These are phyloP conservation scores for Amiota mariae DNA, from an alignment of 2,888 invertebrate genomes.

Conservation along the genomic window DNA sequence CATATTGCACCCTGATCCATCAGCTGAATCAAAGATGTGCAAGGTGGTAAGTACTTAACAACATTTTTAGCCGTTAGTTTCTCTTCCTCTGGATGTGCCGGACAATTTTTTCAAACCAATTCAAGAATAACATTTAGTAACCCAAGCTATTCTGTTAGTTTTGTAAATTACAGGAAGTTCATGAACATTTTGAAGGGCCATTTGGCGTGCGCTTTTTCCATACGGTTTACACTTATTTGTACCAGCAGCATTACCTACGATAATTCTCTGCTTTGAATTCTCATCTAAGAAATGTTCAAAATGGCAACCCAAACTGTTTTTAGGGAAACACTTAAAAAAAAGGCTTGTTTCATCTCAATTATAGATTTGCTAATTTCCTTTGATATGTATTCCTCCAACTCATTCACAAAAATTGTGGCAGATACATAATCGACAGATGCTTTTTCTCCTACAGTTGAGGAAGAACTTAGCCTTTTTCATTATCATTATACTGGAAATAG, in stretches of 20 bases:
- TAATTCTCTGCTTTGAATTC: not conserved
- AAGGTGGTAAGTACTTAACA: not conserved
- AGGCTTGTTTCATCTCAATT: not conserved
- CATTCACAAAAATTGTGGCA: not conserved
- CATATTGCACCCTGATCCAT: not conserved
- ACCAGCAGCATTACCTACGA: not conserved
- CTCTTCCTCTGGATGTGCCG: not conserved
- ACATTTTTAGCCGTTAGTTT: not conserved
- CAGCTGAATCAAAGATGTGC: not conserved
- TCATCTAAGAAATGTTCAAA: not conserved
- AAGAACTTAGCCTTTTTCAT: no score
- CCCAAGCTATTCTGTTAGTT: not conserved
- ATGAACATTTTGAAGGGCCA: not conserved
- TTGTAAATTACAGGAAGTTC: not conserved
- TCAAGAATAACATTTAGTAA: not conserved
- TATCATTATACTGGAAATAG: no score
- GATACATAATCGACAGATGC: no score
- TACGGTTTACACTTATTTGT: not conserved
- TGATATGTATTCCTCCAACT: not conserved
- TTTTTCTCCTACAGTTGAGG: no score
- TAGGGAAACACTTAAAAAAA: not conserved
- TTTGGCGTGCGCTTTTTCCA: not conserved
- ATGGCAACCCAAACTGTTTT: not conserved
- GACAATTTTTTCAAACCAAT: not conserved
- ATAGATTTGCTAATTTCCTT: not conserved